Evolutionary conservation across 1,140 invertebrate species (phyloP), one percentile per base, ranked within the genome.

Genomic region (Drosophila subpulchrella): DNA sequence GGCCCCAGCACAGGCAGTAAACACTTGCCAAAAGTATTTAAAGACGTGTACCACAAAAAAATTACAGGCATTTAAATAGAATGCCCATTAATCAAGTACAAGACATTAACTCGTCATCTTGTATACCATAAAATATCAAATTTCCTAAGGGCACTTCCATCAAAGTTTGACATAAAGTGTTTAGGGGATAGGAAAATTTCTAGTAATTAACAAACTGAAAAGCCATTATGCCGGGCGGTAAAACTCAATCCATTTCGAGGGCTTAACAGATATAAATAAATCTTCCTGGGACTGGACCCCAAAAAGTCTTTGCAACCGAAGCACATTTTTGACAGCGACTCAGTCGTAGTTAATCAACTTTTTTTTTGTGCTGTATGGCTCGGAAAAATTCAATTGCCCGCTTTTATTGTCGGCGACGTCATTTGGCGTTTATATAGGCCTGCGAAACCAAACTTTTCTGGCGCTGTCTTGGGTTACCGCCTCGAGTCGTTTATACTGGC

Each of bases 291-390:
- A 48, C 46, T 48, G 42, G 27, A 41, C 39, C 36, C 30, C 12
- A 20, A 56, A 44, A n/a, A 30, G 15, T 41, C 48, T 51, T 34
- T 51, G 59, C 39, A 57, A 61, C 36, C 42, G 47, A 63, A 56
- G 63, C 63, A 70, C 63, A 70, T 56, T 70, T 63, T 48, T 67
- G 58, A 27, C 62, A n/a, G 6, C 12, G 17, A 27, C 12, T 34
- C 32, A 20, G 42, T 7, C 65, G 27, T 60, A 75, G 51, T 75
- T 78, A 62, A 78, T 78, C 76, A 84, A 71, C 54, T 81, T 75
- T 53, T 47, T 81, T 71, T 56, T 47, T 27, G 39, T 48, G 38
- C 44, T 76, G 72, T 73, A 61, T 57, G 41, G 73, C 8, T 76
- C 32, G 61, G 50, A 54, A 54, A 76, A 66, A 75, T 76, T 76